A percentile compares a stretch with the other conserved stretches of the same genome.
Conservation (phyloP, 2,888 invertebrate genomes). For the Gibbula magus region DNA sequence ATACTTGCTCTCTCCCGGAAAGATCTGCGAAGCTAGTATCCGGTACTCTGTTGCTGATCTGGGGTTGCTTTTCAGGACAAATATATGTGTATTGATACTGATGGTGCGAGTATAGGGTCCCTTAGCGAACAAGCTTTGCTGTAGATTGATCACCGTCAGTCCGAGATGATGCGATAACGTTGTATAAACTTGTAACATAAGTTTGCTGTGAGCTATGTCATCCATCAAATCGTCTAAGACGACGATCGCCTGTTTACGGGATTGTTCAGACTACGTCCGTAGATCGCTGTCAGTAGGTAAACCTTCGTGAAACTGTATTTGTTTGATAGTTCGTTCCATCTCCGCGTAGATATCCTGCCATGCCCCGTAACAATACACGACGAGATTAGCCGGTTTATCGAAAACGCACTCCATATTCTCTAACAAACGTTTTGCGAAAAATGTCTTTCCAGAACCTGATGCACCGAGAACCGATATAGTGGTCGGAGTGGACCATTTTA, state of each 20-base stretch:
- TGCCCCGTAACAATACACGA: background rate
- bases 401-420: background rate
- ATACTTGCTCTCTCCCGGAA: conserved; percentile 2
- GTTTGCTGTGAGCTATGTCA: background rate
- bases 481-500: background rate
- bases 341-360: background rate
- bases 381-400: background rate
- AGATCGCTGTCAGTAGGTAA: background rate
- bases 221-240: background rate
- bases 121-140: background rate
- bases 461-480: background rate
- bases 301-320: background rate
- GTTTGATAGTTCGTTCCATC: background rate
- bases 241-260: background rate
- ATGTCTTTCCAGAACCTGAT: background rate
- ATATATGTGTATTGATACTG: background rate
- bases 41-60: background rate
- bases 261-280: background rate
- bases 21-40: background rate
- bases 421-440: background rate
- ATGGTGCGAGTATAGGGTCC: background rate
- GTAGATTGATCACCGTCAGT: background rate
- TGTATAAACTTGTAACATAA: background rate
- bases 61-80: background rate
- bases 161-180: background rate